These are phyloP conservation scores for Danaus melanippus DNA, from an alignment of 1,140 invertebrate species.

Conservation along the genomic window DNA sequence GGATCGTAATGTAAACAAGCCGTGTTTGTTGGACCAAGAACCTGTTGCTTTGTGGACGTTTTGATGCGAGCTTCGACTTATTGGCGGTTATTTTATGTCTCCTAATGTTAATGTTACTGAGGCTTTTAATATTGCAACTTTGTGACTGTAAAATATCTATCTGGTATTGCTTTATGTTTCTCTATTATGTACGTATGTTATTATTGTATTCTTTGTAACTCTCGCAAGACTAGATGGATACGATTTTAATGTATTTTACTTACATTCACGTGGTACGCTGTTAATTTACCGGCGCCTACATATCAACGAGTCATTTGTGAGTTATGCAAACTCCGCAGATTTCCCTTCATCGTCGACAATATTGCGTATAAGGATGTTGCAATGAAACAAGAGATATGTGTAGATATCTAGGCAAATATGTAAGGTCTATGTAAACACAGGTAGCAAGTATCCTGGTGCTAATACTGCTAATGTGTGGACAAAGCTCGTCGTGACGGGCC, in stretches of 20 bases:
- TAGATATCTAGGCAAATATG: conserved; percentile 59
- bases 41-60: conserved; percentile 66
- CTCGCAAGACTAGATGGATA: too few relatives aligned
- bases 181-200: conserved; percentile 3
- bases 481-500: conserved; percentile 61
- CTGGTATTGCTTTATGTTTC: conserved; percentile 17
- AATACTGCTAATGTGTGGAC: conserved; percentile 66
- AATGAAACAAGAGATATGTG: conserved; percentile 49
- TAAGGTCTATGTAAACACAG: conserved; percentile 54
- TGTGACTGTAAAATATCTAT: conserved; percentile 31
- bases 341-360: conserved; percentile 54
- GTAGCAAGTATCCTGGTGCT: conserved; percentile 55
- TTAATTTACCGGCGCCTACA: too few relatives aligned
- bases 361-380: conserved; percentile 56
- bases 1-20: conserved; percentile 69
- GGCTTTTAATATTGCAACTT: conserved; percentile 54
- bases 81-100: conserved; percentile 67
- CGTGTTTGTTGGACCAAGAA: conserved; percentile 62
- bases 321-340: conserved; percentile 49
- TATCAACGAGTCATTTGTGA: conserved; percentile 33
- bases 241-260: too few relatives aligned
- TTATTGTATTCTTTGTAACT: too few relatives aligned
- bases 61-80: conserved; percentile 63
- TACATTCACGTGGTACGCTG: too few relatives aligned
- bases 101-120: conserved; percentile 60